Percentiles rank a stretch among this genome's conserved stretches.
Conservation (phyloP, 2,113 vertebrate genomes). For the Cebus imitator region DNA sequence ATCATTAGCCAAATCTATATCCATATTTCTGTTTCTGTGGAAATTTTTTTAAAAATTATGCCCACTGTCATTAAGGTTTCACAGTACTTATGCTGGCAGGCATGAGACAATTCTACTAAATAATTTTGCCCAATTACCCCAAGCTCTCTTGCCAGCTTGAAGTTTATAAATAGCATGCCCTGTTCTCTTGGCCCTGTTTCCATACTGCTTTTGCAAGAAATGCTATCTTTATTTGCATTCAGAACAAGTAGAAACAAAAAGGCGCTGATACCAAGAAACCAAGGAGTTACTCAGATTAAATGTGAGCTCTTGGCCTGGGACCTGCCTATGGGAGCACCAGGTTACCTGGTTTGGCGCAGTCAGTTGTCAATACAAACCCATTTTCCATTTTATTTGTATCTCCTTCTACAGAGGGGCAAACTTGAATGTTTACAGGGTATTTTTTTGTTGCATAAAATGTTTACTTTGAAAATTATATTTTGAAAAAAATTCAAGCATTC, state of each 20-base stretch:
- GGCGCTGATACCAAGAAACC: not conserved
- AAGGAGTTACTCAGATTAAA: not conserved
- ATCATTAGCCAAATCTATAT: not conserved
- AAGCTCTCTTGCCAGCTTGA: not conserved
- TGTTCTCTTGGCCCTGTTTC: not conserved
- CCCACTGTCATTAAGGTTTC: not conserved
- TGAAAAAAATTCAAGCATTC: not conserved
- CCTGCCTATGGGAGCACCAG: not conserved
- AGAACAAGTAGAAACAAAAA: conserved; percentile 3
- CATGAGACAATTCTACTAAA: not conserved
- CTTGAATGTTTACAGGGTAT: not conserved
- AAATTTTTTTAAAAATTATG: not conserved
- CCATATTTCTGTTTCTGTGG: not conserved
- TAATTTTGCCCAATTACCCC: not conserved
- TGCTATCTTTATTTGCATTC: not conserved
- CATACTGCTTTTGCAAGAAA: not conserved
- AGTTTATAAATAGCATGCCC: not conserved
- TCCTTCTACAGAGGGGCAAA: not conserved
- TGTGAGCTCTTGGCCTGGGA: not conserved
- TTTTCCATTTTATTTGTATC: not conserved
- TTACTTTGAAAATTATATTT: not conserved
- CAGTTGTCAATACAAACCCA: not conserved
- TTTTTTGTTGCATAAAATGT: not conserved
- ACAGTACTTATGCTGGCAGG: not conserved
- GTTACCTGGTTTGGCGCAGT: not conserved